Base-by-base conservation (phyloP, 2,113 vertebrate species). In the Pyxicephalus adspersus region DNA sequence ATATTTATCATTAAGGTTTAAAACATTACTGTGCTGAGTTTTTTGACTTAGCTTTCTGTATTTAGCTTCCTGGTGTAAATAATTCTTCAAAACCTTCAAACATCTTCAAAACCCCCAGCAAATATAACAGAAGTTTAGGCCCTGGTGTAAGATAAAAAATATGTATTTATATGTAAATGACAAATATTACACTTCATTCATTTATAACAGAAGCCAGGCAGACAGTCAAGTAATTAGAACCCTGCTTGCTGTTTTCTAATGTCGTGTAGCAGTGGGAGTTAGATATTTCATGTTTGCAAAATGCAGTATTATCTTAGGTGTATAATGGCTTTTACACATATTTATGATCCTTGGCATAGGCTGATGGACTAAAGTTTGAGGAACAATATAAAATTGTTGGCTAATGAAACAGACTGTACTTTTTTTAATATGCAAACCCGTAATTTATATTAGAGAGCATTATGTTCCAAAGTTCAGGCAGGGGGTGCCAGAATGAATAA, bases 221-320 rank as follows among this genome's bases (percentile, higher is more conserved):
- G 34, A 18, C 13, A 29, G 11, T 64, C 9, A 51, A 28, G 23
- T 17, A 76, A 64, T 64, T 76, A 64, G 19, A 64, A 64, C 60
- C 11, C 16, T 64, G 45, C 23, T 52, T 52, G 74, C 57, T 76
- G 58, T 28, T 76, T 45, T 28, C 23, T 23, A 63, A 63, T 61
- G 31, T 64, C 22, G 19, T 63, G 50, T 63, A 76, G 23, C 73
- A 45, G 34, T 63, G 22, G 31, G 57, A 38, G 54, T 3, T 22
- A 50, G 20, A 58, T 45, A 38, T 75, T 57, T 34, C 57, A 58
- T 74, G 71, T 25, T 60, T 74, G n/a, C 11, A 28, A 54, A 54
- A 25, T 29, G n/a, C 5, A 17, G 18, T 52, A 22, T 52, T 38
- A 73, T 73, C 13, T 2, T 63, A 76, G 15, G 9, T 5, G 22